These are phyloP conservation scores for Caretta caretta DNA, from an alignment of 2,113 vertebrate genomes.

Conservation along the genomic window DNA sequence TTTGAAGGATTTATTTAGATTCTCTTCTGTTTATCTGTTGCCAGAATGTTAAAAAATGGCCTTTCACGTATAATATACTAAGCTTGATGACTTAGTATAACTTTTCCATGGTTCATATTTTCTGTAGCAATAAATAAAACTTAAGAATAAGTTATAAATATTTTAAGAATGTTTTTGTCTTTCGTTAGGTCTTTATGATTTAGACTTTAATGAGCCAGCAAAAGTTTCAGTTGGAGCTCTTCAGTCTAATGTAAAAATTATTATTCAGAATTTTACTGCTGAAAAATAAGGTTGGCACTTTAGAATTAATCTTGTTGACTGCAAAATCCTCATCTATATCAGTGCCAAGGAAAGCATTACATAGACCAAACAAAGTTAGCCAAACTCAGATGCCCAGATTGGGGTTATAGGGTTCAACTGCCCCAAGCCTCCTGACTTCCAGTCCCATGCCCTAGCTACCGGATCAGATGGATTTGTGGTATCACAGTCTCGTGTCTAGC, in stretches of 20 bases:
- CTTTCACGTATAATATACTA: conserved; percentile 22
- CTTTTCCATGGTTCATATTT: conserved; percentile 59
- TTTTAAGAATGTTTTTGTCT: conserved; percentile 68
- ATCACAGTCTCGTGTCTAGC: not conserved
- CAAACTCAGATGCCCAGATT: not conserved
- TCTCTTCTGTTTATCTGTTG: conserved; percentile 65
- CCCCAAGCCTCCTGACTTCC: not conserved
- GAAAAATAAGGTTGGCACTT: not conserved
- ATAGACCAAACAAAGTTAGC: conserved; percentile 32
- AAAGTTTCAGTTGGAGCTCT: conserved; percentile 33
- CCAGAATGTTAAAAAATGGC: conserved; percentile 31
- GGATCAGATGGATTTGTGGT: accelerated
- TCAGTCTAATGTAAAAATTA: conserved; percentile 8
- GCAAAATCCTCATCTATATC: conserved; percentile 12
- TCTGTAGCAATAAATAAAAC: conserved; percentile 63
- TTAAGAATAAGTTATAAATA: conserved; percentile 69
- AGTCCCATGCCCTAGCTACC: not conserved
- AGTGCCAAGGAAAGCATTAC: conserved; percentile 66
- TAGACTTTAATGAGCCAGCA: conserved; percentile 56
- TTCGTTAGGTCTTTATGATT: conserved; percentile 58
- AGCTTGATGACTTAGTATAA: conserved; percentile 26
- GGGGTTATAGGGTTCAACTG: not conserved
- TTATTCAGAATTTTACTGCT: conserved; percentile 9
- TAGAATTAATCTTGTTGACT: not conserved
- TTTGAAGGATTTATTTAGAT: conserved; percentile 63